Base-by-base conservation (phyloP, 2,113 vertebrate species). In the Archilochus colubris region DNA sequence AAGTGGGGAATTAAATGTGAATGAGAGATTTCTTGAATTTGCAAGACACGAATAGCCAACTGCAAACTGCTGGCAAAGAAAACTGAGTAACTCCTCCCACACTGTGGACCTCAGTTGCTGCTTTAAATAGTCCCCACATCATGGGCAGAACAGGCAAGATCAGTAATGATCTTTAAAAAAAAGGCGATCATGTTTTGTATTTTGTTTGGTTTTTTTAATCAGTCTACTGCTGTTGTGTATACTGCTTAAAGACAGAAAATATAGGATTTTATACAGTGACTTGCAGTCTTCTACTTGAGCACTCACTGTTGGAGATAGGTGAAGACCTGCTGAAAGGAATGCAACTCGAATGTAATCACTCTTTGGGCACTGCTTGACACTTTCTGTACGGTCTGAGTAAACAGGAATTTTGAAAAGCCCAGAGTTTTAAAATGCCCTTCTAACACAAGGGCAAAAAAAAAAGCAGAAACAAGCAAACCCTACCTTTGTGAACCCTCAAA, bases 281-380 rank as follows among this genome's bases (percentile, higher is more conserved):
- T 66, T 77, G 48, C 40, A 43, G 33, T 67, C 87, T 85, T 57
- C 44, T 62, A 4, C 36, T 57, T 13, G 50, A 75, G 36, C 25
- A 57, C 36, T 77, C 30, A 2, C n/a, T 88, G 79, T 2, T 81
- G 73, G 76, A 88, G 57, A 88, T 50, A 54, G 61, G 80, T 33
- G 43, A 93, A 75, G 66, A 74, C 76, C 48, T 75, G 64, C 59
- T 92, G 76, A 92, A 90, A 90, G 57, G 68, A 92, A 96, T 77
- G 63, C 59, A 86, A 44, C 43, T 78, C 0, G 0, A 74, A 21
- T 14, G 21, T 28, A 77, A 78, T 74, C 57, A 28, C 59, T 67
- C 59, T 58, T 54, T 13, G 43, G 67, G 30, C 51, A 25, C 54
- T 48, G 44, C 66, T 61, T 84, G 68, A 95, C 48, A 36, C 51